These are phyloP conservation scores for Thalassarche chlororhynchos DNA, from an alignment of 2,113 vertebrate genomes.

Conservation along the genomic window DNA sequence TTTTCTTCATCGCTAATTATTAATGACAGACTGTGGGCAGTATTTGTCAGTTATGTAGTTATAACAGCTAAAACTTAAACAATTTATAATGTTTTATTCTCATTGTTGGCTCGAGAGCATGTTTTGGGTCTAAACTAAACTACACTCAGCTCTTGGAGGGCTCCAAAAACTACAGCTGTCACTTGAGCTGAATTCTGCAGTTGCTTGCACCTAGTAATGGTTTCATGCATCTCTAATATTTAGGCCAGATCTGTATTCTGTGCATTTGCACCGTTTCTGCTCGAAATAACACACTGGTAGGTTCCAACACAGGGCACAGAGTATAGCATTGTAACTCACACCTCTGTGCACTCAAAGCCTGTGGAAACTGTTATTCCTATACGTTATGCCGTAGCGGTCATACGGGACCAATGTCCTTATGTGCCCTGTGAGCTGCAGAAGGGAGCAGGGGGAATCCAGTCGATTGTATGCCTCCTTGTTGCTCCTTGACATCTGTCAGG, in stretches of 20 bases:
- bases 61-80: not conserved
- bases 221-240: not conserved
- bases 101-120: not conserved
- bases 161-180: not conserved
- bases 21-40: not conserved
- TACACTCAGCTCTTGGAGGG: not conserved
- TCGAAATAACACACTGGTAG: not conserved
- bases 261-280: not conserved
- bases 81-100: not conserved
- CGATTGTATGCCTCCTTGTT: accelerated
- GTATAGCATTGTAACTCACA: not conserved
- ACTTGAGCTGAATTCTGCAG: not conserved
- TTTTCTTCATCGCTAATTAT: not conserved
- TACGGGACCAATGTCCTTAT: not conserved
- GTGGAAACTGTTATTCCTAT: not conserved
- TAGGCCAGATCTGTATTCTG: not conserved
- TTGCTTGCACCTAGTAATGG: not conserved
- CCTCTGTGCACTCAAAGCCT: not conserved
- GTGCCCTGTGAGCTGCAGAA: not conserved
- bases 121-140: not conserved
- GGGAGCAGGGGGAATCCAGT: not conserved
- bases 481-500: not conserved
- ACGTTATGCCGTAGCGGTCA: accelerated
- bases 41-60: not conserved
- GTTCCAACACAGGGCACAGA: not conserved